These are phyloP conservation scores for Argya squamiceps DNA, from an alignment of 2,797 vertebrate species.

Conservation along the genomic window DNA sequence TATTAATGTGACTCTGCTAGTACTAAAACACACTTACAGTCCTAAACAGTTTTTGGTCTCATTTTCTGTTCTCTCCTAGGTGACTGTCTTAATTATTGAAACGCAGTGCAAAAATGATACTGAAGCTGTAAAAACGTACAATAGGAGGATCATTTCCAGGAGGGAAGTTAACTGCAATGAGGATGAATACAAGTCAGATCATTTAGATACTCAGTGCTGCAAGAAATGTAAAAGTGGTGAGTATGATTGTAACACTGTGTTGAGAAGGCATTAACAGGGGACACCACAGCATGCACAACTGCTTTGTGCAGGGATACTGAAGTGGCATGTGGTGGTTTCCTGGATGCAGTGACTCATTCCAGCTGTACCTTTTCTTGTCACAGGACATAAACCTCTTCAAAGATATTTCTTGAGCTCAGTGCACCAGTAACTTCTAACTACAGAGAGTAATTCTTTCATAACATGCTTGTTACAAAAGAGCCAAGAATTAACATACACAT, in stretches of 20 bases:
- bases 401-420: neutral
- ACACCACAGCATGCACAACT: neutral
- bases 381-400: neutral
- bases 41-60: neutral
- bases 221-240: constrained; percentile 46
- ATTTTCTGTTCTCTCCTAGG: constrained; percentile 15
- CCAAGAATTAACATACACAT: neutral
- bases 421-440: neutral
- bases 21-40: neutral
- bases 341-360: neutral
- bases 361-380: neutral
- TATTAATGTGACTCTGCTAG: neutral
- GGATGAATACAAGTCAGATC: neutral
- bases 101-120: neutral
- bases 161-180: neutral
- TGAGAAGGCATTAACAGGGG: neutral
- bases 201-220: neutral
- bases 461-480: neutral
- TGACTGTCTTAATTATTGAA: neutral
- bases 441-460: neutral
- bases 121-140: neutral
- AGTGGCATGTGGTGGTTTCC: neutral
- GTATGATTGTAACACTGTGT: neutral
- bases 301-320: neutral
- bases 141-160: constrained; percentile 1